Conservation (phyloP, 2,888 invertebrate species). For the Oscheius sp. region DNA sequence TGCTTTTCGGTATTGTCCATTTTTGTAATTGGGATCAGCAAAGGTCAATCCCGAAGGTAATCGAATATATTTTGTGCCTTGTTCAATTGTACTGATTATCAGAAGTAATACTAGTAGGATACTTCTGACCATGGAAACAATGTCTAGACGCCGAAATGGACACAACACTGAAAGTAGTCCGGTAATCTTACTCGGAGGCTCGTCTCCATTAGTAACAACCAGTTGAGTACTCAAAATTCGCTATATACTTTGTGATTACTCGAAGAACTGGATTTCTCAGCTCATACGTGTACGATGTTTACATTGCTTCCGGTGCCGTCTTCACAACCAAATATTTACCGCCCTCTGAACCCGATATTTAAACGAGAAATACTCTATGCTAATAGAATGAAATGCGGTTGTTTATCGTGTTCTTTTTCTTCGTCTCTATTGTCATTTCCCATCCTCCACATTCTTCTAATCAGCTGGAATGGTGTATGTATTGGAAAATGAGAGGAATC, state of each 20-base stretch:
- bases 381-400: slow-evolving; percentile 3
- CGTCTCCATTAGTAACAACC: slow-evolving; percentile 16
- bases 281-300: neutral
- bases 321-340: slow-evolving; percentile 23
- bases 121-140: neutral
- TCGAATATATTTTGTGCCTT: slow-evolving; percentile 18
- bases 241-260: neutral
- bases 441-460: neutral
- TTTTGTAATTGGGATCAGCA: neutral
- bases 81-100: neutral
- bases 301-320: slow-evolving; percentile 17
- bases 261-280: slow-evolving; percentile 6
- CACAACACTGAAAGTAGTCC: neutral
- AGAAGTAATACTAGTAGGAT: neutral
- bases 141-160: neutral
- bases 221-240: slow-evolving; percentile 9
- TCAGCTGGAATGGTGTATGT: slow-evolving; percentile 27
- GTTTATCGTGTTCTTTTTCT: neutral
- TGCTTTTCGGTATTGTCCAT: neutral
- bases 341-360: slow-evolving; percentile 15
- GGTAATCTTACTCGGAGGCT: neutral
- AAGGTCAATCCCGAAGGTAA: slow-evolving; percentile 20
- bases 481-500: slow-evolving; percentile 17
- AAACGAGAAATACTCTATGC: neutral
- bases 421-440: neutral